Evolutionary conservation across 1,140 invertebrate species (phyloP), one percentile per base, ranked within the genome.

Genomic region (Trypoxylus dichotomus): DNA sequence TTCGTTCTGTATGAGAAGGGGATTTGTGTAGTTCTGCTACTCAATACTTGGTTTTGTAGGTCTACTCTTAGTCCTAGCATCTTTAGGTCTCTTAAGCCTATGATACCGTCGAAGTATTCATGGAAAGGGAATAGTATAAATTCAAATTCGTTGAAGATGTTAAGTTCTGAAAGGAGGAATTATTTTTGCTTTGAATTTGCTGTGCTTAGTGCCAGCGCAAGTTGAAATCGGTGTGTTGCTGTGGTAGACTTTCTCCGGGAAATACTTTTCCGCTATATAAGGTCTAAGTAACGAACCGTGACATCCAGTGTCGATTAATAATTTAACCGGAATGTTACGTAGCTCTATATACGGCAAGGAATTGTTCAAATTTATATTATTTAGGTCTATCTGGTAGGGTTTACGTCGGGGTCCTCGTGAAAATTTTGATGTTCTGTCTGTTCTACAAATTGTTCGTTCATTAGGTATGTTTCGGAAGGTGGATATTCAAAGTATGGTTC

Each of bases 251-350:
- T 24, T 41, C n/a, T 80, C n/a, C 0, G 81, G 71, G 72, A 77
- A 82, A 74, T 79, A 80, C 32, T 79, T 77, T 78, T 81, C 74
- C 15, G 74, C 76, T 24, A 81, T 74, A 19, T 27, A 79, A 3
- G 78, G 80, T 77, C 78, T 72, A 37, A 81, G 41, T 2, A 82
- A 58, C 19, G 79, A 80, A 41, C 29, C 47, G 68, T 75, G 72
- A 78, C 77, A 78, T n/a, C 81, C 79, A 7, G 80, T 81, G 27
- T 81, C 81, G 6, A 81, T 76, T 80, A 82, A 74, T 68, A 81
- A 63, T 79, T 81, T 76, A 10, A 78, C 27, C 0, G 60, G 78
- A 11, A 80, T 79, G 11, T 80, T 72, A 32, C 71, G 11, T 41
- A 81, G 73, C 77, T 79, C n/a, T n/a, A 82, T 82, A 24, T 79